These are phyloP conservation scores for Protosalanx chinensis DNA, from an alignment of 2,797 vertebrate genomes.

Conservation along the genomic window DNA sequence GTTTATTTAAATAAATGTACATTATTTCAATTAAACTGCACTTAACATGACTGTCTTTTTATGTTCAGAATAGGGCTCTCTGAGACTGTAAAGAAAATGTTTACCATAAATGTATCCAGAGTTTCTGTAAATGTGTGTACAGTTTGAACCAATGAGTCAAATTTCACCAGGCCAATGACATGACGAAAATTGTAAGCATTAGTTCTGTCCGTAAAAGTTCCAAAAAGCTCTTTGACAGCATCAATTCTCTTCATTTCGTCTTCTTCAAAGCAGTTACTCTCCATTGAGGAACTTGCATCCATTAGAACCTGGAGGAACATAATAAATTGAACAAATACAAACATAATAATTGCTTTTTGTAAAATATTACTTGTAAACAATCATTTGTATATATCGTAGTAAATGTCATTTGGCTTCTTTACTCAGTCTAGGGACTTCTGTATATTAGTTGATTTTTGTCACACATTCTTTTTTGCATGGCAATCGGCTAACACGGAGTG, in stretches of 20 bases:
- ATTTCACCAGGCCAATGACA: conserved; percentile 59
- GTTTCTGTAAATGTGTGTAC: conserved; percentile 66
- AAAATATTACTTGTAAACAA: no score
- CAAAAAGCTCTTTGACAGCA: conserved; percentile 64
- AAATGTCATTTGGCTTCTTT: no score
- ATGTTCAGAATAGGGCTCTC: not conserved
- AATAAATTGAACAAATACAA: no score
- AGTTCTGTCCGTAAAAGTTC: conserved; percentile 60
- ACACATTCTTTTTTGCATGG: no score
- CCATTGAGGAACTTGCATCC: conserved; percentile 66
- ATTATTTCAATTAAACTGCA: no score
- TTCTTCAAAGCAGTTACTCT: conserved; percentile 48
- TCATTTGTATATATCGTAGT: no score
- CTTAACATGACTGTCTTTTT: no score
- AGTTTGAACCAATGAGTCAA: conserved; percentile 54
- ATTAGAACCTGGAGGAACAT: conserved; percentile 52
- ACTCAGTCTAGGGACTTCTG: no score
- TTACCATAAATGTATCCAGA: conserved; percentile 67
- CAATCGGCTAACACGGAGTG: no score
- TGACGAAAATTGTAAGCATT: conserved; percentile 67
- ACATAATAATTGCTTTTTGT: no score
- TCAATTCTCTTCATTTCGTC: conserved; percentile 51
- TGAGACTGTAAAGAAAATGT: not conserved
- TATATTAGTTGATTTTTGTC: no score
- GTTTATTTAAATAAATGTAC: no score